phyloP scores from a whole-genome alignment of 1,140 invertebrate species.

The Meloidogyne exigua region DNA sequence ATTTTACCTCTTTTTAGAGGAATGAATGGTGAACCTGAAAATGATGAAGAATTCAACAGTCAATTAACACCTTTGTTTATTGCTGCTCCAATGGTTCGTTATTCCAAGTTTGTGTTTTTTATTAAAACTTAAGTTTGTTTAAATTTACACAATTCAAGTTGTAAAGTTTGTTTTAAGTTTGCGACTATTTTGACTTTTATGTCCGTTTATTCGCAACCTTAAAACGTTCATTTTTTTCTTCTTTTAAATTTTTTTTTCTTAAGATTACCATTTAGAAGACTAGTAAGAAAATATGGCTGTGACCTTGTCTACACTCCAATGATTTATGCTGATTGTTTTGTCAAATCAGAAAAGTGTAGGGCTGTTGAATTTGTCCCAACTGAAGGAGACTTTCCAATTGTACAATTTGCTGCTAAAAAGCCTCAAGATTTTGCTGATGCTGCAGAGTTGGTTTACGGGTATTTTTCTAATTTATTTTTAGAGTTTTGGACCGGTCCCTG shows the following conservation, averaged over 20 bases:
- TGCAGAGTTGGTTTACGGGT: slow-evolving; percentile 79
- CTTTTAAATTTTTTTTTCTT: slow-evolving; percentile 50
- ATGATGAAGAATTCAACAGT: not conserved
- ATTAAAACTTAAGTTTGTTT: too few relatives aligned
- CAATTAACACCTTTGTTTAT: slow-evolving; percentile 71
- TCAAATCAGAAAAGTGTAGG: slow-evolving; percentile 81
- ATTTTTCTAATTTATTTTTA: slow-evolving; percentile 64
- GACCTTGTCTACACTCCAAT: slow-evolving; percentile 91
- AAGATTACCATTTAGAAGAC: slow-evolving; percentile 78
- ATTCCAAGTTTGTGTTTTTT: slow-evolving; percentile 76
- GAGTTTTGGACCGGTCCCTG: too few relatives aligned
- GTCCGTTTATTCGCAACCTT: too few relatives aligned
- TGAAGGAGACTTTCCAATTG: slow-evolving; percentile 79
- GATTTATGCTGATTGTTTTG: slow-evolving; percentile 80
- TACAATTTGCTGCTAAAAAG: slow-evolving; percentile 89
- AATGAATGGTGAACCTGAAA: not conserved
- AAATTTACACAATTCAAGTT: too few relatives aligned
- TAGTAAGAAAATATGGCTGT: slow-evolving; percentile 80
- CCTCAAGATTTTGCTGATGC: slow-evolving; percentile 79
- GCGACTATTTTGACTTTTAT: not conserved
- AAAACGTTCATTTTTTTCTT: not conserved
- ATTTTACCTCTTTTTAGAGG: not conserved
- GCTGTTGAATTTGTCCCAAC: slow-evolving; percentile 76
- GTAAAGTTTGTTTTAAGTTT: not conserved
- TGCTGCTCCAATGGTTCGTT: slow-evolving; percentile 91